Evolutionary conservation across 2,797 vertebrate species (phyloP).

Genomic region (Kryptolebias ocellatus): DNA sequence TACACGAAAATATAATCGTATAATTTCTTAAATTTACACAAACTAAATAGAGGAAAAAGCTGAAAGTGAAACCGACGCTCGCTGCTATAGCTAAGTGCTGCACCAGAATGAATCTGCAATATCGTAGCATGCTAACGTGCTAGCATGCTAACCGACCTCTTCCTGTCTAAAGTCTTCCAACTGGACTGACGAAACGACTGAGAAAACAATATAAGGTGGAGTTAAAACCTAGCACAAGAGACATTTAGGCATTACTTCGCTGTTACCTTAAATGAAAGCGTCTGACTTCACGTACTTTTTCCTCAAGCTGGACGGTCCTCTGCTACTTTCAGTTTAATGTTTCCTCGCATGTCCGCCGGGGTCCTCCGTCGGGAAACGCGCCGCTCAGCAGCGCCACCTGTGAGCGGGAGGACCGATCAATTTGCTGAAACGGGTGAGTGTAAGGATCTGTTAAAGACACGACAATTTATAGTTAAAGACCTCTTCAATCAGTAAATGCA

Average conservation of each 20-base stretch:
- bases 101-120: slow-evolving; percentile 78
- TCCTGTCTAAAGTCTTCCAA: background rate
- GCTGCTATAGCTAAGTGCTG: slow-evolving; percentile 30
- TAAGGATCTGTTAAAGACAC: too few species aligned
- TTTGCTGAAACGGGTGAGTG: too few species aligned
- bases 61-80: slow-evolving; percentile 10
- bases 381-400: slow-evolving; percentile 33
- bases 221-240: rapidly evolving
- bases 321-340: slow-evolving; percentile 59
- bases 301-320: background rate
- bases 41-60: background rate
- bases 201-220: background rate
- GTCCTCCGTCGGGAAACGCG: background rate
- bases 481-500: too few species aligned
- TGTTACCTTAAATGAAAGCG: slow-evolving; percentile 31
- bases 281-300: background rate
- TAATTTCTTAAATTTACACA: background rate
- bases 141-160: slow-evolving; percentile 35
- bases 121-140: slow-evolving; percentile 53
- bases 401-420: slow-evolving; percentile 21
- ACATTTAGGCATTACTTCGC: rapidly evolving
- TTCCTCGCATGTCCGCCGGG: slow-evolving; percentile 27
- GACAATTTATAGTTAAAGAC: too few species aligned
- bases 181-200: background rate
- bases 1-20: background rate